A percentile compares a stretch with the other conserved stretches of the same genome.
phyloP scores from a whole-genome alignment of 2,888 invertebrate genomes.

The Idaea straminata region DNA sequence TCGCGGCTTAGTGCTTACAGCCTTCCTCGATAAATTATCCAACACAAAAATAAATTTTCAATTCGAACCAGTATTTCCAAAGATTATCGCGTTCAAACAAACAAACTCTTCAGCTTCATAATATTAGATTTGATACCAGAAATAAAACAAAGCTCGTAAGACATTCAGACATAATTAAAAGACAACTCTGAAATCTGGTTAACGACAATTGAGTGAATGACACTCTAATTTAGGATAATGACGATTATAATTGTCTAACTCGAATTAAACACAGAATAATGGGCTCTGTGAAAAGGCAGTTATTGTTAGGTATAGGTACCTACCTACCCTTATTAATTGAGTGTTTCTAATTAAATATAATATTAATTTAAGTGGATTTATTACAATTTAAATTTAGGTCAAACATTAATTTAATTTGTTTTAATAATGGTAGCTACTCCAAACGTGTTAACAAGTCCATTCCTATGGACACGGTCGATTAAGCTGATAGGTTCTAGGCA shows the following conservation, averaged over 20 bases:
- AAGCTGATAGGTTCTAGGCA: no score
- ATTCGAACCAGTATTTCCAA: no score
- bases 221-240: slow-evolving; percentile 57
- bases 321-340: slow-evolving; percentile 13
- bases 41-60: no score
- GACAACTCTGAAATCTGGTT: slow-evolving; percentile 26
- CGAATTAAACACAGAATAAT: slow-evolving; percentile 5
- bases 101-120: no score
- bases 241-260: slow-evolving; percentile 54
- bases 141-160: neutral
- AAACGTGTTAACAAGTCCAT: no score
- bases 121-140: neutral
- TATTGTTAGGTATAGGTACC: slow-evolving; percentile 7
- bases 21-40: no score
- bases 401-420: neutral
- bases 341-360: slow-evolving; percentile 1
- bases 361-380: neutral
- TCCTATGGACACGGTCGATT: no score
- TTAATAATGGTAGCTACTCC: neutral
- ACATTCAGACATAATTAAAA: slow-evolving; percentile 24
- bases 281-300: slow-evolving; percentile 8
- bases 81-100: no score
- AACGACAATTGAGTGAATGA: slow-evolving; percentile 53
- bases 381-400: neutral
- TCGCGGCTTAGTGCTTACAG: no score